Conservation (phyloP, 2,888 invertebrate genomes). For the Chrysopilus asiliformis region DNA sequence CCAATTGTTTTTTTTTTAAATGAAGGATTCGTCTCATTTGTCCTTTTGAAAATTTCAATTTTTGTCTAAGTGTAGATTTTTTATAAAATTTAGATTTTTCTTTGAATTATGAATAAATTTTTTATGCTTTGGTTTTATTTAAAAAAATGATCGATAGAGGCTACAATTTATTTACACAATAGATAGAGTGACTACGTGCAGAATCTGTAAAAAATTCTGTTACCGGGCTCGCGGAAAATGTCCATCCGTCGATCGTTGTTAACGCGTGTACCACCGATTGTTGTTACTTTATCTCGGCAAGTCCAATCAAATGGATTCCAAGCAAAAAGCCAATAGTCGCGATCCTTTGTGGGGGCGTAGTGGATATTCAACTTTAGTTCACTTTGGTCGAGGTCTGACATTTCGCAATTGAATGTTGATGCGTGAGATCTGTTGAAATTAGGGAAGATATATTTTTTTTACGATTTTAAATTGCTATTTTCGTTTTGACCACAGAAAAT, state of each 20-base stretch:
- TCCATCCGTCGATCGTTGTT: constrained; percentile 37
- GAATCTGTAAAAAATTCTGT: constrained; percentile 32
- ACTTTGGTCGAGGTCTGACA: constrained; percentile 64
- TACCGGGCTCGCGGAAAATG: constrained; percentile 37
- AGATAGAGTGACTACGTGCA: constrained; percentile 33
- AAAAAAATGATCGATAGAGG: no score
- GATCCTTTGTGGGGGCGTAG: constrained; percentile 47
- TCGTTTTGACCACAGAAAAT: no score
- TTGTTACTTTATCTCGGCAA: constrained; percentile 41
- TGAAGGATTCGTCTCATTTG: no score
- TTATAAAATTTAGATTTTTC: no score
- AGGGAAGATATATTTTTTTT: background rate
- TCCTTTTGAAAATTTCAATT: no score
- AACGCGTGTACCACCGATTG: constrained; percentile 33
- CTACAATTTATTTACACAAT: no score
- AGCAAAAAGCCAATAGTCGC: constrained; percentile 58
- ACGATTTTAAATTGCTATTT: background rate
- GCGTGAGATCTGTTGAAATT: constrained; percentile 25
- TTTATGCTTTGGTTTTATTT: no score
- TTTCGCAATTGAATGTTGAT: constrained; percentile 49
- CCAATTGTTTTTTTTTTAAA: no score
- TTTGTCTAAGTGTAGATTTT: no score
- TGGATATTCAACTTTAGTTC: constrained; percentile 61
- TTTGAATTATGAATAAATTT: no score
- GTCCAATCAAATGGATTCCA: constrained; percentile 67